Base-by-base conservation (phyloP, 2,113 vertebrate species). In the Gyps fulvus region DNA sequence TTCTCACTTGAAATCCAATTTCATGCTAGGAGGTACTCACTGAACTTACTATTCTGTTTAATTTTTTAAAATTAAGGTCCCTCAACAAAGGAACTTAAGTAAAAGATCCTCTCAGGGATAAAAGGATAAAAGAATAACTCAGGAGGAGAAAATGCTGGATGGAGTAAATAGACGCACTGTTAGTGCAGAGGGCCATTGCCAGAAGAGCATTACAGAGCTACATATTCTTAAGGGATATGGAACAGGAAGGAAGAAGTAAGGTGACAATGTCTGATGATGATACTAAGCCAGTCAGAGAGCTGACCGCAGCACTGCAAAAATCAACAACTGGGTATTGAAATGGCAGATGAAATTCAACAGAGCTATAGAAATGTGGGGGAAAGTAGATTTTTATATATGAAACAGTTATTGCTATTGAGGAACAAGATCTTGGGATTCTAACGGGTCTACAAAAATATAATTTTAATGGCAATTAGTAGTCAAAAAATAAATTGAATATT, bases 1-100 rank as follows among this genome's bases (percentile, higher is more conserved):
- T 43, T 79, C 83, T 85, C 27, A 94, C 70, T 94, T 79, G 84
- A 95, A 96, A 96, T 87, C 58, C 5, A 79, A 85, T 96, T 93
- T 93, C 81, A 69, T 89, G 52, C 43, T 87, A 91, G 73, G 40
- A 95, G 47, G 26, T 91, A 89, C 65, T 87, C 6, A 3, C 49
- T 96, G 84, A 93, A 94, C 61, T 85, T 95, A 71, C 29, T 91
- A 82, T 87, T 78, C 43, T 69, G 43, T 32, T 87, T 89, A 85
- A 82, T 84, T 82, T 89, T 96, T 91, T 32, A 0, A 91, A 95
- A 87, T 76, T 78, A 87, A 87, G 32, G 14, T 78, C 32, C 52
- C 25, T 91, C 38, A 78, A 45, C 22, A 78, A 71, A 95, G 34
- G 34, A 38, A 79, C 73, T 94, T 67, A 71, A 78, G 38, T 55